Evolutionary conservation across 2,797 vertebrate species (phyloP).

Genomic region (Premnoplex brunnescens): DNA sequence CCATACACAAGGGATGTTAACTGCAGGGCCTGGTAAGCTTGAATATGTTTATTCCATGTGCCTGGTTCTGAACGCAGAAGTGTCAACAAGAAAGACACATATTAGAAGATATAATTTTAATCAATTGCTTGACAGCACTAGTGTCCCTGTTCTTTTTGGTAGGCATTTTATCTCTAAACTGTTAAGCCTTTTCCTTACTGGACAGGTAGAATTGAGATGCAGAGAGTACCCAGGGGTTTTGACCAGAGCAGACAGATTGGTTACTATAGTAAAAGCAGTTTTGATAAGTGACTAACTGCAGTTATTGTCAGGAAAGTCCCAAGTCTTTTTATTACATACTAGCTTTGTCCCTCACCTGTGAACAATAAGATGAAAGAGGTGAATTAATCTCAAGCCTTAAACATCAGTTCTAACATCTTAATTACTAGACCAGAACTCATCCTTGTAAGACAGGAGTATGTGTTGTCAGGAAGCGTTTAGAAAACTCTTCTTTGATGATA

Average conservation of each 20-base stretch:
- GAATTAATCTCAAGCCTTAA: not conserved
- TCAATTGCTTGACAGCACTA: not conserved
- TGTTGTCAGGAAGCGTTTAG: not conserved
- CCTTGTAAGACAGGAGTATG: not conserved
- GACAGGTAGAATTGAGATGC: not conserved
- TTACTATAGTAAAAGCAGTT: not conserved
- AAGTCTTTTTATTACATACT: not conserved
- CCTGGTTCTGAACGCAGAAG: slow-evolving; percentile 34
- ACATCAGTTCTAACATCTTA: not conserved
- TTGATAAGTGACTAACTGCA: not conserved
- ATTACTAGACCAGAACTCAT: not conserved
- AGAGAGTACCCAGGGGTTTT: not conserved
- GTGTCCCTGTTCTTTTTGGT: not conserved
- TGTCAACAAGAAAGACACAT: not conserved
- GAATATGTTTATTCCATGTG: slow-evolving; percentile 52
- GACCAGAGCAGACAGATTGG: not conserved
- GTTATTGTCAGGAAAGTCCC: not conserved
- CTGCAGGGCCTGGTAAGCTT: slow-evolving; percentile 58
- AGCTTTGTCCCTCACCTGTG: not conserved
- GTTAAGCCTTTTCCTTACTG: not conserved
- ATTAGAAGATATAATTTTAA: slow-evolving; percentile 6
- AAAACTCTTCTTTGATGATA: not conserved
- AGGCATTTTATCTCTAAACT: not conserved
- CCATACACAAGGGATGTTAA: slow-evolving; percentile 77
- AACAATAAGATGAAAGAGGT: not conserved